Conservation (phyloP, 2,888 invertebrate species). For the Horisme vitalbata region DNA sequence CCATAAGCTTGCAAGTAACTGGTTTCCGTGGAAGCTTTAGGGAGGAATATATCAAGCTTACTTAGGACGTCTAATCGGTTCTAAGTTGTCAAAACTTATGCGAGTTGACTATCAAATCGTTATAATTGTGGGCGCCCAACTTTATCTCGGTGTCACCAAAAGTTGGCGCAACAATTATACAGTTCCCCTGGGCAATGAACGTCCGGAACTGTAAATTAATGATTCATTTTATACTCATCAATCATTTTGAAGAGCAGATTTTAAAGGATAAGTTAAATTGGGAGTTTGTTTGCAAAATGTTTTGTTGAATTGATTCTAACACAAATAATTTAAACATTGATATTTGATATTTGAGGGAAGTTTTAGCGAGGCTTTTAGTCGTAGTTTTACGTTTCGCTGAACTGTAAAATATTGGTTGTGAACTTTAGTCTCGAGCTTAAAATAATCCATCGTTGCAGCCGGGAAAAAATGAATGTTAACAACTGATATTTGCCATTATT, state of each 20-base stretch:
- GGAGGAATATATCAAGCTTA: conserved; percentile 26
- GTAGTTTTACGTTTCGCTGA: no score
- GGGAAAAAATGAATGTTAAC: no score
- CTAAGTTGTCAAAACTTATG: conserved; percentile 31
- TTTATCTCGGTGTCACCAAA: conserved; percentile 56
- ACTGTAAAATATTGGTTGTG: no score
- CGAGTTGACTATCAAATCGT: conserved; percentile 55
- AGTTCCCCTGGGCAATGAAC: conserved; percentile 41
- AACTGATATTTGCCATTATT: no score
- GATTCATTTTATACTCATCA: conserved; percentile 26
- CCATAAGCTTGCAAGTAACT: neutral
- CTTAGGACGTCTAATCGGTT: conserved; percentile 27
- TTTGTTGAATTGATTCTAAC: neutral
- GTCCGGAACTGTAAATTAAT: conserved; percentile 29
- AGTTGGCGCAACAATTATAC: conserved; percentile 57
- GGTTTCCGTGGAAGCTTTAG: conserved; percentile 34
- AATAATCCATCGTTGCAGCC: no score
- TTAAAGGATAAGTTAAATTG: conserved; percentile 3
- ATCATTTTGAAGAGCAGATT: conserved; percentile 18
- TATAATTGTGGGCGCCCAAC: conserved; percentile 55
- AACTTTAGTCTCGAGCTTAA: no score
- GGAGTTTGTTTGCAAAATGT: no score
- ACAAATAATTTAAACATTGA: neutral
- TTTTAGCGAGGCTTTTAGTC: no score
- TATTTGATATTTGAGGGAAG: no score